Base-by-base conservation (phyloP, 2,797 vertebrate species). In the Dromococcyx pavoninus region DNA sequence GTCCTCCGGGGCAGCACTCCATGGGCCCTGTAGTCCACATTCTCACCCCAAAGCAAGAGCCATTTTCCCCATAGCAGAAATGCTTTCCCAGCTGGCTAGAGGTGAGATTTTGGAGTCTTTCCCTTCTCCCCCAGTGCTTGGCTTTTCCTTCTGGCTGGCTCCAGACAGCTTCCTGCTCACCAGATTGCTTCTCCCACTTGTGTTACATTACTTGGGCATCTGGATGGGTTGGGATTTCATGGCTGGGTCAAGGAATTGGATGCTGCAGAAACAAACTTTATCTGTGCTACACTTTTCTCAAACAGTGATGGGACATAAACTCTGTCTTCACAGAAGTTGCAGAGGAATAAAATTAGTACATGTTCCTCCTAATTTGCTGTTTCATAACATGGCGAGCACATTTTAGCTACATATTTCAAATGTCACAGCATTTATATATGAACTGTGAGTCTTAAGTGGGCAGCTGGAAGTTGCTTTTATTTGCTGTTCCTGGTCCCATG, bases 11-110 rank as follows among this genome's bases (percentile, higher is more conserved):
- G 14, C 32, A 15, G 82, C 46, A 10, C 15, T 33, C 25, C 54
- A 17, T 33, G 24, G 41, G 32, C 61, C 77, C 70, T 0, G 0
- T 30, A 23, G 44, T 4, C 61, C 0, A 0, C 0, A 1, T 44
- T 76, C 64, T 41, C 54, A 22, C 27, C 64, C 56, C 1, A 0
- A 54, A 76, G 48, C 2, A 46, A 2, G 18, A 79, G 51, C 46
- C 56, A 7, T 7, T 24, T 76, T 83, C 50, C 37, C 39, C 0
- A 1, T 1, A 51, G 74, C 74, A 78, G 44, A 70, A 88, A 82
- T 30, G 39, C 35, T 80, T 32, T 76, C 75, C 75, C 65, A 76
- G 79, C 69, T 79, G 69, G 28, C 69, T 46, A 5, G 43, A 88
- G 69, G 51, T 70, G 79, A 90, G 69, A 76, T 37, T 80, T 83